Evolutionary conservation across 2,113 vertebrate genomes (phyloP).

Genomic region (Physeter macrocephalus): DNA sequence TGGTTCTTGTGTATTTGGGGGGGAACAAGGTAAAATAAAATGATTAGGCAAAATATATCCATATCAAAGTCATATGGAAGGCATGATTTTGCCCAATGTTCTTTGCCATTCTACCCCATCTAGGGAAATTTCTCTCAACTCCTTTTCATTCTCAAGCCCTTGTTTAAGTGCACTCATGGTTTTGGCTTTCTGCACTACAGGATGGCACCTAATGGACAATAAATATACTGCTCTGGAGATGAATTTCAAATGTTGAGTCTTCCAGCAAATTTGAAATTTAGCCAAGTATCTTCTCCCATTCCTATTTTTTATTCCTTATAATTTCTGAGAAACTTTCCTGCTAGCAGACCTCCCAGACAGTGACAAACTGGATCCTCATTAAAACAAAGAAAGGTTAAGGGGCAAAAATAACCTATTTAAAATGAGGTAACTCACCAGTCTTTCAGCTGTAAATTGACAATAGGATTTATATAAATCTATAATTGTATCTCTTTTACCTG

Average conservation of each 20-base stretch:
- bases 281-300: slow-evolving; percentile 51
- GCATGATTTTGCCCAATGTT: neutral
- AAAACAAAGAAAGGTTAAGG: slow-evolving; percentile 90
- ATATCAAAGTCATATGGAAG: neutral
- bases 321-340: slow-evolving; percentile 79
- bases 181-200: neutral
- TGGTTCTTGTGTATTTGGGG: neutral
- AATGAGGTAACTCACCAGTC: slow-evolving; percentile 88
- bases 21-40: neutral
- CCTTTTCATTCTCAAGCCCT: neutral
- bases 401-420: slow-evolving; percentile 86
- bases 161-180: neutral
- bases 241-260: slow-evolving; percentile 43
- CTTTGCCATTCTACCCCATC: neutral
- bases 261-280: slow-evolving; percentile 67
- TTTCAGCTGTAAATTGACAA: slow-evolving; percentile 98
- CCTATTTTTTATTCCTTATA: slow-evolving; percentile 69
- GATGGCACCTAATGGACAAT: neutral
- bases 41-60: neutral
- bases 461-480: slow-evolving; percentile 95
- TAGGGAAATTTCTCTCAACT: neutral
- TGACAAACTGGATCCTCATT: slow-evolving; percentile 91
- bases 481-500: slow-evolving; percentile 97
- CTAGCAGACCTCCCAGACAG: slow-evolving; percentile 79
- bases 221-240: neutral